phyloP scores from a whole-genome alignment of 2,113 vertebrate species.

The Barbus barbus region DNA sequence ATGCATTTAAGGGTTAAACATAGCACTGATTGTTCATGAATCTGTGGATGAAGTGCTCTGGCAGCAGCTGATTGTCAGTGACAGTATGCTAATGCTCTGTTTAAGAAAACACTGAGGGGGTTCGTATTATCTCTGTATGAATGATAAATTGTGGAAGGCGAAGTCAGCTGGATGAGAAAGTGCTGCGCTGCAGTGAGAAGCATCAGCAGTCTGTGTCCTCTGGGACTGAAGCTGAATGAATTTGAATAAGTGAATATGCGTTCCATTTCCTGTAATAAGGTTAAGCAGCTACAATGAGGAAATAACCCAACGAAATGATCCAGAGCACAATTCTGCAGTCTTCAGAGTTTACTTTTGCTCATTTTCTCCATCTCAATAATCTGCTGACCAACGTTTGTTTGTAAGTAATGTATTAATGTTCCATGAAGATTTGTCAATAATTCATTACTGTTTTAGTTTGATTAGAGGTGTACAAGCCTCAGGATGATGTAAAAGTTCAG shows the following conservation, averaged over 20 bases:
- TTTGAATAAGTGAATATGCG: constrained; percentile 42
- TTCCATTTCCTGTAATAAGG: constrained; percentile 8
- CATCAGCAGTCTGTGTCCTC: constrained; percentile 33
- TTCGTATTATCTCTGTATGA: neutral
- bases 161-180: constrained; percentile 31
- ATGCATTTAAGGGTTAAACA: too few species aligned
- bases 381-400: neutral
- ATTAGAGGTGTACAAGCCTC: constrained; percentile 71
- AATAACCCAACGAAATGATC: neutral
- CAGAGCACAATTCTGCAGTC: neutral
- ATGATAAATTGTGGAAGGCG: constrained; percentile 3
- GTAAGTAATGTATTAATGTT: neutral
- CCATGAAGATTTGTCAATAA: constrained; percentile 1
- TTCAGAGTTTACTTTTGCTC: neutral
- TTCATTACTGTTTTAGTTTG: constrained; percentile 7
- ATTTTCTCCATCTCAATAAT: neutral
- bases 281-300: constrained; percentile 18
- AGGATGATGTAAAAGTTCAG: constrained; percentile 56
- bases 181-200: constrained; percentile 28
- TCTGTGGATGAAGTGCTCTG: constrained; percentile 14
- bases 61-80: constrained; percentile 23
- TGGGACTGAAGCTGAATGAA: constrained; percentile 25
- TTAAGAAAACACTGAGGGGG: constrained; percentile 3
- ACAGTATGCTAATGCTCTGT: constrained; percentile 38
- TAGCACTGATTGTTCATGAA: neutral